phyloP scores from a whole-genome alignment of 2,113 vertebrate species.

The Toxotes chatareus region DNA sequence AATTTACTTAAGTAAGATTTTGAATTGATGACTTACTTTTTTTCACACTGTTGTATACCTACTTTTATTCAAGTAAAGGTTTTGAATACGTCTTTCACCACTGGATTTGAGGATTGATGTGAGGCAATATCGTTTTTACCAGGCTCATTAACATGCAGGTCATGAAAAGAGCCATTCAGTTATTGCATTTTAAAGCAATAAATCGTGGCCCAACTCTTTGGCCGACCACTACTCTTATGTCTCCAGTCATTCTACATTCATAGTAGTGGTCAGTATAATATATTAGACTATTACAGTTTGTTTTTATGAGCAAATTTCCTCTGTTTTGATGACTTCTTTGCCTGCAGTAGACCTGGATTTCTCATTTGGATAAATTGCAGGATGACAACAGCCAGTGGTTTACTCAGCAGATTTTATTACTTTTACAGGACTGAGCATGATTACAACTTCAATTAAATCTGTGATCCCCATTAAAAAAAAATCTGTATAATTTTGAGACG shows the following conservation, averaged over 20 bases:
- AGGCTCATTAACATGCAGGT: constrained; percentile 9
- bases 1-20: background rate
- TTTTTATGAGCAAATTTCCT: constrained; percentile 33
- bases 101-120: background rate
- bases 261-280: constrained; percentile 3
- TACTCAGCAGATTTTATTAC: constrained; percentile 18
- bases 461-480: constrained; percentile 18
- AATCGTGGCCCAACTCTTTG: constrained; percentile 9
- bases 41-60: background rate
- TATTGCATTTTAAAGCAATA: constrained; percentile 36
- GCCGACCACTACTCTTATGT: background rate
- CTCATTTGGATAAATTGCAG: constrained; percentile 33
- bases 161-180: constrained; percentile 11
- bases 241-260: background rate
- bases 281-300: constrained; percentile 10
- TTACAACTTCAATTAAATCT: constrained; percentile 11
- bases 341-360: constrained; percentile 18
- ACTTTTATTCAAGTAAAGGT: background rate
- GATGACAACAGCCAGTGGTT: constrained; percentile 10
- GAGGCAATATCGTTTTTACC: background rate
- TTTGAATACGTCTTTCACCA: background rate
- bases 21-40: background rate
- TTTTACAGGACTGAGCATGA: constrained; percentile 9
- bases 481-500: background rate
- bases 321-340: constrained; percentile 1